phyloP scores from a whole-genome alignment of 1,140 invertebrate species.

The Teleopsis dalmanni region DNA sequence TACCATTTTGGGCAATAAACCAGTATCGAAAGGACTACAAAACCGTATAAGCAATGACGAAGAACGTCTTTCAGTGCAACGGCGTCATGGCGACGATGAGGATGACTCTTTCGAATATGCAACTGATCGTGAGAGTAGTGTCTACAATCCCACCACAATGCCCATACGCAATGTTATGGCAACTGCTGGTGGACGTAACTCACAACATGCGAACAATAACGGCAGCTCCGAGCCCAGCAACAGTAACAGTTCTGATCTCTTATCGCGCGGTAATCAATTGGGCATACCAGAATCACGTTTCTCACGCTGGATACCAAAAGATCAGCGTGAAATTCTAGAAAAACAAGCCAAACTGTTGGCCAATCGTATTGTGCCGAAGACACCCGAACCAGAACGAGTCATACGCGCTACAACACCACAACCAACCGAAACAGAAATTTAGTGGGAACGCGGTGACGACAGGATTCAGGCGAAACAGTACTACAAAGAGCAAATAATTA shows the following conservation, averaged over 20 bases:
- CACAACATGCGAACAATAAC: slow-evolving; percentile 5
- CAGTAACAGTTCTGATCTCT: slow-evolving; percentile 25
- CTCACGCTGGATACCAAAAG: slow-evolving; percentile 38
- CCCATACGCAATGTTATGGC: slow-evolving; percentile 28
- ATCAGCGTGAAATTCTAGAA: slow-evolving; percentile 36
- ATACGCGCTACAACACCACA: not conserved
- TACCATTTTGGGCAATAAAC: slow-evolving; percentile 21
- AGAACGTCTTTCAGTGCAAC: slow-evolving; percentile 24
- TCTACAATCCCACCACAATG: slow-evolving; percentile 37
- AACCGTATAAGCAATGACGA: slow-evolving; percentile 11
- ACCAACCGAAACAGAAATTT: slow-evolving; percentile 8
- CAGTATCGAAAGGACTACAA: slow-evolving; percentile 11
- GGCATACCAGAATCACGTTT: slow-evolving; percentile 39
- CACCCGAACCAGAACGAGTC: slow-evolving; percentile 6
- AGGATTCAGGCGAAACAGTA: too few relatives aligned
- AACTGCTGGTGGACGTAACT: slow-evolving; percentile 29
- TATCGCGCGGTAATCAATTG: slow-evolving; percentile 35
- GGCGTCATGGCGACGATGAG: slow-evolving; percentile 18
- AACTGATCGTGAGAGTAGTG: slow-evolving; percentile 37
- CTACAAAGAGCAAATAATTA: not conserved
- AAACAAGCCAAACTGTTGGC: slow-evolving; percentile 36
- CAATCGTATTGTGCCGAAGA: slow-evolving; percentile 14
- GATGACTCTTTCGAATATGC: slow-evolving; percentile 39
- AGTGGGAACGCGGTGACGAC: too few relatives aligned
- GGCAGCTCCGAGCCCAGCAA: slow-evolving; percentile 12